Conservation (phyloP, 2,888 invertebrate genomes). For the Arrhopalites spinosus region DNA sequence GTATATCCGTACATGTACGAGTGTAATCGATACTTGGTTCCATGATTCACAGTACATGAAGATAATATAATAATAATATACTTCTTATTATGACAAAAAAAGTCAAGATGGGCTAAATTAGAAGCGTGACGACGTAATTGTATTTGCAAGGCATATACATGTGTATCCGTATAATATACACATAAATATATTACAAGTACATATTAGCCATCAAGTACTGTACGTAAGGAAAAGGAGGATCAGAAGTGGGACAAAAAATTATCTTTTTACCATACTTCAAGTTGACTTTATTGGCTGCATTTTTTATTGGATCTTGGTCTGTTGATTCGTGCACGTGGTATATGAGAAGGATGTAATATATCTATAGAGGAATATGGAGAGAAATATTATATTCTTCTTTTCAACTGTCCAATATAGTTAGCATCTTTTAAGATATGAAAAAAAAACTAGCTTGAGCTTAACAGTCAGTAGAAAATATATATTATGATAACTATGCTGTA, state of each 20-base stretch:
- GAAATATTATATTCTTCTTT: no score
- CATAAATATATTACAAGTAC: neutral
- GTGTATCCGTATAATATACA: neutral
- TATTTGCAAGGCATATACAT: neutral
- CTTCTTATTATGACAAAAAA: neutral
- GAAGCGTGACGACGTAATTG: constrained; percentile 31
- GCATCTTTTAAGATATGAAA: no score
- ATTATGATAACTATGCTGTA: no score
- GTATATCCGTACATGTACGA: no score
- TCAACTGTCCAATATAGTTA: no score
- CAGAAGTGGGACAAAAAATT: constrained; percentile 16
- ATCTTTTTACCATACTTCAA: constrained; percentile 6
- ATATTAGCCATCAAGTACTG: neutral
- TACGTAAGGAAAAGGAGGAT: neutral
- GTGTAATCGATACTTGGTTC: no score
- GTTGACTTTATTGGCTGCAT: constrained; percentile 16
- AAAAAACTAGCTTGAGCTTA: no score
- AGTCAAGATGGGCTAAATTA: constrained; percentile 21
- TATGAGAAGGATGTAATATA: neutral
- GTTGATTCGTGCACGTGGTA: neutral
- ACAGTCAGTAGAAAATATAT: no score
- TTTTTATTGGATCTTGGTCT: neutral
- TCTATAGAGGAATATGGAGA: no score
- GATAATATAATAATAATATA: no score
- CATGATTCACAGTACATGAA: neutral